Base-by-base conservation (phyloP, 2,797 vertebrate genomes). In the Lacerta viridis region DNA sequence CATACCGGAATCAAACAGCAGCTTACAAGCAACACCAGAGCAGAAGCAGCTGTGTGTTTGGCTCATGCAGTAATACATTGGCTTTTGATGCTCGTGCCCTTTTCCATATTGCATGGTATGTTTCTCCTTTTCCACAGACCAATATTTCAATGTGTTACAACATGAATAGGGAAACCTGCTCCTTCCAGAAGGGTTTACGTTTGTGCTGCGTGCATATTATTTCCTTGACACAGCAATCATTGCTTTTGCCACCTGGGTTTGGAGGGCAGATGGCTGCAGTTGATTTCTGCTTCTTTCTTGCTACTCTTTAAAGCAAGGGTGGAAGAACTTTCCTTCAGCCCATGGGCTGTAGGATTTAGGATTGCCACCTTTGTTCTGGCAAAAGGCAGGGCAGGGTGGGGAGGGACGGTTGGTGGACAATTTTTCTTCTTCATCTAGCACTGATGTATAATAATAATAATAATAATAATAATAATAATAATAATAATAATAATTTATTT, bases 71-170 rank as follows among this genome's bases (percentile, higher is more conserved):
- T 10, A 85, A 83, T 50, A 83, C 89, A 76, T 83, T 77, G 89
- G 90, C 83, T 90, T 90, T 69, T 84, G 88, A 83, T 10, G 77
- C n/a, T 18, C 80, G 25, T 75, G 92, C 43, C 86, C 84, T 33
- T 87, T 88, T 79, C 83, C 20, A 79, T 68, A 15, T 4, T n/a
- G 36, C 89, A 23, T 66, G 68, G 46, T 29, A 61, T 33, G 39
- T 43, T 83, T 80, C 18, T 33, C 43, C 59, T 89, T 55, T 79
- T 80, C 2, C 27, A 2, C 41, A 80, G 83, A 74, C 17, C 72
- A 66, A 39, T 43, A 66, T 36, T 80, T 80, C 83, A 85, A 4
- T 75, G 7, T 25, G n/a, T 39, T 9, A 5, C 61, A 55, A 15
- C 25, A 85, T 75, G 43, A 66, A 75, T 29, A 55, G 55, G 43